Base-by-base conservation (phyloP, 2,888 invertebrate genomes). In the Lymantria monacha region DNA sequence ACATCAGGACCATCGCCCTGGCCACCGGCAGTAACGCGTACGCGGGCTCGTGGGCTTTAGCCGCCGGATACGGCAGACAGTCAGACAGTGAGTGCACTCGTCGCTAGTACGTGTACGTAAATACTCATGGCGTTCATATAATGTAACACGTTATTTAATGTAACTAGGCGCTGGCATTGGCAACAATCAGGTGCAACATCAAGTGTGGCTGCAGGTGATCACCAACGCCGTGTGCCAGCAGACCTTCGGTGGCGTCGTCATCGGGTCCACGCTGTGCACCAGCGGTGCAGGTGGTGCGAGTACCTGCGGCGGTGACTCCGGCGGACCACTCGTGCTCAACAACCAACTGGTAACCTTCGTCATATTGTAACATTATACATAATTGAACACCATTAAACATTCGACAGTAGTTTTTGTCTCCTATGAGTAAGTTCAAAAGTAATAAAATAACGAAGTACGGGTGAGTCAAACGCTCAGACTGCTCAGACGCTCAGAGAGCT, bases 11-110 rank as follows among this genome's bases (percentile, higher is more conserved):
- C 15, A 14, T 41, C 2, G 42, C 30, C 9, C 22, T 42, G 42
- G 30, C 42, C n/a, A 30, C n/a, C 30, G 42, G 42, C 42, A 42
- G 30, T 30, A 30, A 22, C 42, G 9, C 3, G 46, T 85, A 74
- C 30, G 63, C 50, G 1, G 73, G 72, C 15, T 11, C 9, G 9
- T 62, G 1, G 0, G 83, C 65, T 15, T 61, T 74, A 7, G 81
- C 82, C 9, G 80, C 82, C 46, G 84, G 84, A 54, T 84, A 46
- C 41, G 83, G 85, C 8, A 61, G 63, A 15, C 82, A 76, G 38
- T 13, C 14, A n/a, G 42, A 42, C 9, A 13, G 47, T 47, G 13
- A 45, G 42, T 33, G 33, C 1, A 10, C 5, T 7, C 7, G 9
- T 33, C 10, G 33, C 10, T 33, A 10, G 9, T 9, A 8, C 33